These are phyloP conservation scores for Turritopsis dohrnii DNA, from an alignment of 30 jellyfish, hydroid and myxozoan genomes.

Conservation along the genomic window DNA sequence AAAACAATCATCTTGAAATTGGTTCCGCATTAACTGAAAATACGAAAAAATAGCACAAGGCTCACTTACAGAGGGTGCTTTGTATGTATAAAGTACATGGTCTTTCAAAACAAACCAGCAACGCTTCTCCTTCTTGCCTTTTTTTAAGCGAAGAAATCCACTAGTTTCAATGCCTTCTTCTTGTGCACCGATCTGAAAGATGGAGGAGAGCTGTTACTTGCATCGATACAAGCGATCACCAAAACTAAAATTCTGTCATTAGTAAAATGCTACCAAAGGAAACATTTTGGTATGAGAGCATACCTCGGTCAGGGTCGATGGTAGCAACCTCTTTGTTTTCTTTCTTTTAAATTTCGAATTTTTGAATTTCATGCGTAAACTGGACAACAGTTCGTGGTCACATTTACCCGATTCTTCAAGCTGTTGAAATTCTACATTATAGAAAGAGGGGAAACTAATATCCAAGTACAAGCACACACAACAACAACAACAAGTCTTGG, in stretches of 20 bases:
- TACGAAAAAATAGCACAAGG: not conserved
- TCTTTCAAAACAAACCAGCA: constrained; percentile 94
- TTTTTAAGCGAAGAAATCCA: constrained; percentile 47
- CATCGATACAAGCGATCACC: not conserved
- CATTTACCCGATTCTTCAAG: not conserved
- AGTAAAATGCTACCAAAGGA: no score
- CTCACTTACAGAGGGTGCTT: constrained; percentile 91
- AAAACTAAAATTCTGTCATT: no score
- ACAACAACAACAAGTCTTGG: not conserved
- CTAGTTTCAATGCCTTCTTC: constrained; percentile 58
- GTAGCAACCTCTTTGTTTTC: constrained; percentile 36
- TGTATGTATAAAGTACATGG: constrained; percentile 72
- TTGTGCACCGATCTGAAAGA: constrained; percentile 46
- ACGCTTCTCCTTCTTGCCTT: constrained; percentile 59
- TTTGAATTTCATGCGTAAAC: constrained; percentile 36
- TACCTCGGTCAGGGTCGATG: constrained; percentile 75
- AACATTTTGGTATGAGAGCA: no score
- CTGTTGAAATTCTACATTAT: constrained; percentile 7
- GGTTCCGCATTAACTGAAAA: not conserved
- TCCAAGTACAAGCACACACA: not conserved
- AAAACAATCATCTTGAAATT: not conserved
- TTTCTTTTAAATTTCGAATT: constrained; percentile 27
- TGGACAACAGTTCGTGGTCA: not conserved
- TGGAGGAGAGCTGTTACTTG: not conserved
- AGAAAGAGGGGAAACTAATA: not conserved